Evolutionary conservation across 2,888 invertebrate genomes (phyloP).

Genomic region (Hoplodrina ambigua): DNA sequence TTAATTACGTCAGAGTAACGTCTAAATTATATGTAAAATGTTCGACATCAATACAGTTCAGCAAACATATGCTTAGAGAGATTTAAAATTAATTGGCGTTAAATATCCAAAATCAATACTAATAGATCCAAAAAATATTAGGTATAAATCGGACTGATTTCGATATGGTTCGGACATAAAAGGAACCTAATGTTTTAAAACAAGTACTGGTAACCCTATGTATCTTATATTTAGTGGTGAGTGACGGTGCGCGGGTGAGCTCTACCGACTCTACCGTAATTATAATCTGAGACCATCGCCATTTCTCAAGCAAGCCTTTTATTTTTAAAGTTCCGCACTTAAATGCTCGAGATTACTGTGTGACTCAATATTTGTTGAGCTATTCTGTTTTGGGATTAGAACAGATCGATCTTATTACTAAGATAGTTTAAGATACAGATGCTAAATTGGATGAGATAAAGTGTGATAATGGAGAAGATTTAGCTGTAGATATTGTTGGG

Average conservation of each 20-base stretch:
- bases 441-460: not conserved
- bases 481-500: not conserved
- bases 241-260: constrained; percentile 82
- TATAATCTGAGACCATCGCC: constrained; percentile 85
- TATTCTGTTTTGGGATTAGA: constrained; percentile 9
- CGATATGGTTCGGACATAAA: no score
- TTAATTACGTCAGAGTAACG: no score
- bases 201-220: constrained; percentile 47
- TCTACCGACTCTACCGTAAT: constrained; percentile 75
- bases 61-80: no score
- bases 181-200: not conserved
- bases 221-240: constrained; percentile 83
- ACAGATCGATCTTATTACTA: constrained; percentile 4
- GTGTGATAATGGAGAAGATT: not conserved
- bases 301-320: constrained; percentile 74
- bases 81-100: no score
- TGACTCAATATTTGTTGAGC: constrained; percentile 39
- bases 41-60: no score
- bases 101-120: no score
- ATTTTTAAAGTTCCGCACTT: constrained; percentile 60
- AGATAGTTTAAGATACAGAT: not conserved
- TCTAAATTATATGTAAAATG: no score
- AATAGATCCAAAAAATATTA: no score
- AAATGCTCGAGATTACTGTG: constrained; percentile 50
- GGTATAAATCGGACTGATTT: no score